These are phyloP conservation scores for Athalia cordata DNA, from an alignment of 2,888 invertebrate genomes.

Conservation along the genomic window DNA sequence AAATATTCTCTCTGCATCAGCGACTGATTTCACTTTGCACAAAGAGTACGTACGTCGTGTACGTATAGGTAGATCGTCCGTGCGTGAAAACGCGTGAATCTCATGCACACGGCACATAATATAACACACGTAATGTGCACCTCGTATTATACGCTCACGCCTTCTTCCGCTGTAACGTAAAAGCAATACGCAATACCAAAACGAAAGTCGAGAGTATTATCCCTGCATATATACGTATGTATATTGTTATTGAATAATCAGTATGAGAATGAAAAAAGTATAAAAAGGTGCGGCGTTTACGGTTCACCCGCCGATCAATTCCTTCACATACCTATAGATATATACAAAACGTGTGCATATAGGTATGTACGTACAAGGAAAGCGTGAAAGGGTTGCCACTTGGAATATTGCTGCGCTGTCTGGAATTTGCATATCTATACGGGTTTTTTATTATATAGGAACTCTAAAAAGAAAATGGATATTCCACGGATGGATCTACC, in stretches of 20 bases:
- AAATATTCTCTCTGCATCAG: no score
- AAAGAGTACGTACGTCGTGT: not conserved
- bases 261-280: not conserved
- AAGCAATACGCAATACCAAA: not conserved
- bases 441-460: not conserved
- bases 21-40: no score
- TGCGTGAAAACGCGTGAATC: no score
- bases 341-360: not conserved
- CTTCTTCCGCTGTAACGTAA: constrained; percentile 6
- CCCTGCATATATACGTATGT: not conserved
- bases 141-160: not conserved
- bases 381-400: constrained; percentile 19
- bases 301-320: constrained; percentile 17
- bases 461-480: not conserved
- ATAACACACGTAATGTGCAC: not conserved
- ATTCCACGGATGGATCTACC: no score
- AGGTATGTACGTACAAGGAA: not conserved
- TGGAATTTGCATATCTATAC: not conserved
- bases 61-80: not conserved
- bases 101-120: no score
- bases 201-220: not conserved
- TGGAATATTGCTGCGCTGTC: constrained; percentile 3
- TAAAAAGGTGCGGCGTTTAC: constrained; percentile 35
- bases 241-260: constrained; percentile 42
- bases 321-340: not conserved